A percentile compares a stretch with the other conserved stretches of the same genome.
Evolutionary conservation across 1,140 invertebrate species (phyloP).

Genomic region (Teleogryllus occipitalis): DNA sequence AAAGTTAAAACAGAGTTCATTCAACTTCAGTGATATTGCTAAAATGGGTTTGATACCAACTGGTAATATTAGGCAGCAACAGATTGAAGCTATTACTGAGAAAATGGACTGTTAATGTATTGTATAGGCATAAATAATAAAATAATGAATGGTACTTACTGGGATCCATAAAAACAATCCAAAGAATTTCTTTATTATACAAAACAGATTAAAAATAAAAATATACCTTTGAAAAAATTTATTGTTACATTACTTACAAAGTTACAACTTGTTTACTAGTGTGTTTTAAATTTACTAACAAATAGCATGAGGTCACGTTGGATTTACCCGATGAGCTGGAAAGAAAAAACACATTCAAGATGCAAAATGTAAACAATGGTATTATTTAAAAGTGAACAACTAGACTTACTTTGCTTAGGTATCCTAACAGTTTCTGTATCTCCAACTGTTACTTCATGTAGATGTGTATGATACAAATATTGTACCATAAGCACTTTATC

Average conservation of each 20-base stretch:
- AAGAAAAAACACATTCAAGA: constrained; percentile 26
- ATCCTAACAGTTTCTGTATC: constrained; percentile 72
- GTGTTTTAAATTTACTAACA: background rate
- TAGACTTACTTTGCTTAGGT: constrained; percentile 55
- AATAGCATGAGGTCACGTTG: constrained; percentile 34
- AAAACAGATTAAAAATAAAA: no score
- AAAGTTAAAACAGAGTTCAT: background rate
- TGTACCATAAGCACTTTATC: constrained; percentile 80
- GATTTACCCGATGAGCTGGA: constrained; percentile 43
- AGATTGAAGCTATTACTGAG: no score
- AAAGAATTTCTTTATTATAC: no score
- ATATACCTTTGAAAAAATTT: background rate
- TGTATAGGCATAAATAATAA: no score
- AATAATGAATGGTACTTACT: no score
- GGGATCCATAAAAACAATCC: no score
- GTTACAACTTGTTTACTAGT: background rate
- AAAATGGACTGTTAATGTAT: no score
- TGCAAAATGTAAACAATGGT: constrained; percentile 2
- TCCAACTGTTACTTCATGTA: constrained; percentile 68
- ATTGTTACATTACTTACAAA: constrained; percentile 14
- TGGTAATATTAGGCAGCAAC: no score
- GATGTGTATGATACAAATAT: constrained; percentile 73
- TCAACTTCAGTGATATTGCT: no score
- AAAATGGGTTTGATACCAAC: no score
- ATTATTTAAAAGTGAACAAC: background rate